Conservation (phyloP, 2,113 vertebrate species). For the Vulpes lagopus region DNA sequence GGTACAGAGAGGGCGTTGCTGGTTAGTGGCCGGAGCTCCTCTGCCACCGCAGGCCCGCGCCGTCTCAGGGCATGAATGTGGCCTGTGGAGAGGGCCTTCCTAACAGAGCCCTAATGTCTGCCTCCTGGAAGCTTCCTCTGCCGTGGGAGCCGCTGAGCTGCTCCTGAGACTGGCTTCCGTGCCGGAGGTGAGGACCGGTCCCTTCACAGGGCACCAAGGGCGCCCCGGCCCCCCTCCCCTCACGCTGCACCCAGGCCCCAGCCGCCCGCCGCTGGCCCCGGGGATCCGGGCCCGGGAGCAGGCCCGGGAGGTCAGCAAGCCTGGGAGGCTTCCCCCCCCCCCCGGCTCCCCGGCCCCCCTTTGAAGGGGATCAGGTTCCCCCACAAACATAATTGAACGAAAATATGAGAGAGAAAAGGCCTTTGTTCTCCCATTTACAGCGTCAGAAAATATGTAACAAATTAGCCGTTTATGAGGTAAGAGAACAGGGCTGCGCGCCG, state of each 20-base stretch:
- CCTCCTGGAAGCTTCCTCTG: not conserved
- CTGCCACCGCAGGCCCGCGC: not conserved
- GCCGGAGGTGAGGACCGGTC: not conserved
- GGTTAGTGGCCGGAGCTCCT: not conserved
- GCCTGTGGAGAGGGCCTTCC: not conserved
- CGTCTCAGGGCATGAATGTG: rapidly evolving
- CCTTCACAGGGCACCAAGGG: not conserved
- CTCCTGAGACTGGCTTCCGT: not conserved
- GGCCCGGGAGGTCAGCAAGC: slow-evolving; percentile 55
- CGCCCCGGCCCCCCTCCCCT: not conserved
- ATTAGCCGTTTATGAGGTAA: slow-evolving; percentile 86
- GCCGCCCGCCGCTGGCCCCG: not conserved
- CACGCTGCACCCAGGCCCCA: not conserved
- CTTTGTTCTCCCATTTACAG: slow-evolving; percentile 86
- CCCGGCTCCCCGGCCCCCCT: slow-evolving; percentile 46
- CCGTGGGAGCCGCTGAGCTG: not conserved
- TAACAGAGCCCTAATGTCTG: not conserved
- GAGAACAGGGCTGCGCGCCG: slow-evolving; percentile 64
- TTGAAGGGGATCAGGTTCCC: slow-evolving; percentile 84
- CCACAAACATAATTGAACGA: slow-evolving; percentile 84
- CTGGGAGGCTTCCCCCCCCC: slow-evolving; percentile 39
- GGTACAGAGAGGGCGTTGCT: no score
- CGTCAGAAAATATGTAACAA: slow-evolving; percentile 86
- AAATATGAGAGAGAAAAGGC: slow-evolving; percentile 85
- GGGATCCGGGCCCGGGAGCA: not conserved